Percentiles rank a stretch among this genome's conserved stretches.
Conservation (phyloP, 2,888 invertebrate genomes). For the Ecliptopera silaceata region DNA sequence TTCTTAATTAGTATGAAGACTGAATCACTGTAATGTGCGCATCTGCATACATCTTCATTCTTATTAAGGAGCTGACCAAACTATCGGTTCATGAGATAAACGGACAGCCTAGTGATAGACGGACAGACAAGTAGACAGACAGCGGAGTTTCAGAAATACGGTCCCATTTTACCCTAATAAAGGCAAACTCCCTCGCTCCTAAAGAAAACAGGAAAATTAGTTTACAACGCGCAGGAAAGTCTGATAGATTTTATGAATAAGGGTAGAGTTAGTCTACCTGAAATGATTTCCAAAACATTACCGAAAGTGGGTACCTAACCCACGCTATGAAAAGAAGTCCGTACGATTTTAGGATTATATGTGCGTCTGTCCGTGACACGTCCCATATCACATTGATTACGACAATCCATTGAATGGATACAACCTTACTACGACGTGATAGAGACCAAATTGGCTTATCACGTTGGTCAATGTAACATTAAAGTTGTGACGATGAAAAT, state of each 20-base stretch:
- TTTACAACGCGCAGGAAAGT: neutral
- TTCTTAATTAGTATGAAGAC: too few relatives aligned
- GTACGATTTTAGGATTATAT: constrained; percentile 15
- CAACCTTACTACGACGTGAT: constrained; percentile 16
- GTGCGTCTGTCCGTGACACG: constrained; percentile 28
- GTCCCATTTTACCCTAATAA: too few relatives aligned
- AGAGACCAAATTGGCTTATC: constrained; percentile 18
- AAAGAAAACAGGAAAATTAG: neutral
- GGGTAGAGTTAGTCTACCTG: neutral
- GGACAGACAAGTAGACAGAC: too few relatives aligned
- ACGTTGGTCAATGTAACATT: neutral
- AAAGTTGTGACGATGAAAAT: constrained; percentile 3
- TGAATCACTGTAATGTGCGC: too few relatives aligned
- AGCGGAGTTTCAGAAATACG: too few relatives aligned
- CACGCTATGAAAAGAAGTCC: constrained; percentile 22
- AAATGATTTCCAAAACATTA: constrained; percentile 16
- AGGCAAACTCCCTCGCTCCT: too few relatives aligned
- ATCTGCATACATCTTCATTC: too few relatives aligned
- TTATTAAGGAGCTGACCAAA: too few relatives aligned
- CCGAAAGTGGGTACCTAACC: constrained; percentile 8
- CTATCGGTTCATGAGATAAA: too few relatives aligned
- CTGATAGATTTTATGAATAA: neutral
- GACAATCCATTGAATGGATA: constrained; percentile 19
- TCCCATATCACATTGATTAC: constrained; percentile 32
- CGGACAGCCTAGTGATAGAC: too few relatives aligned